These are phyloP conservation scores for Archaeoteleia sp. DNA, from an alignment of 2,888 invertebrate genomes.

Conservation along the genomic window DNA sequence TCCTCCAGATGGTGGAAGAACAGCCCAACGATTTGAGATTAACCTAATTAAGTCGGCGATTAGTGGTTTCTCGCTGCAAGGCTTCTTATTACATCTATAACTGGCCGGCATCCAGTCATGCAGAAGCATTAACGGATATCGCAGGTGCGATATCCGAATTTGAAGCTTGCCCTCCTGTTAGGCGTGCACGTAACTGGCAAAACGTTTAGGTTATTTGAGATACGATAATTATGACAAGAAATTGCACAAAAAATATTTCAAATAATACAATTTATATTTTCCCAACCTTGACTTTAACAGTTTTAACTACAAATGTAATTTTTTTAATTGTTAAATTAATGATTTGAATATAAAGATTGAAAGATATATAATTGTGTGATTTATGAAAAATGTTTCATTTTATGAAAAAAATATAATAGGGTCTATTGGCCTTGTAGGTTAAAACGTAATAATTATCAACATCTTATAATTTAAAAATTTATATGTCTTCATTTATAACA, in stretches of 20 bases:
- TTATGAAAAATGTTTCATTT: no score
- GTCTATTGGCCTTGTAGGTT: no score
- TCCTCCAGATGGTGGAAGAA: conserved; percentile 12
- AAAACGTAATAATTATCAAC: no score
- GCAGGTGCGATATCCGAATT: conserved; percentile 25
- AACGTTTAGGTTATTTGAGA: conserved; percentile 24
- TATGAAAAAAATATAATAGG: no score
- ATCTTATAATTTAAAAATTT: no score
- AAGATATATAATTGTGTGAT: no score
- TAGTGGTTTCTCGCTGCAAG: conserved; percentile 57
- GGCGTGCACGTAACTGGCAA: conserved; percentile 19
- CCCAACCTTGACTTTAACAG: no score
- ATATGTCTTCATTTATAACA: no score
- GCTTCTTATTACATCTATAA: conserved; percentile 51
- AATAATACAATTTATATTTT: background rate
- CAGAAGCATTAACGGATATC: conserved; percentile 36
- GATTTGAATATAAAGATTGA: no score
- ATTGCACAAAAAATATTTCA: background rate
- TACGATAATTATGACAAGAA: conserved; percentile 1
- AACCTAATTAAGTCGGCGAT: conserved; percentile 67
- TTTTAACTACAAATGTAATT: no score
- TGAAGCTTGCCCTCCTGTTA: no score
- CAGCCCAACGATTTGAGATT: conserved; percentile 58
- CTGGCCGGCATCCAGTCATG: conserved; percentile 47
- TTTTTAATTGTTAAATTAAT: no score